Conservation (phyloP, 1,140 invertebrate genomes). For the Adelges cooleyi region DNA sequence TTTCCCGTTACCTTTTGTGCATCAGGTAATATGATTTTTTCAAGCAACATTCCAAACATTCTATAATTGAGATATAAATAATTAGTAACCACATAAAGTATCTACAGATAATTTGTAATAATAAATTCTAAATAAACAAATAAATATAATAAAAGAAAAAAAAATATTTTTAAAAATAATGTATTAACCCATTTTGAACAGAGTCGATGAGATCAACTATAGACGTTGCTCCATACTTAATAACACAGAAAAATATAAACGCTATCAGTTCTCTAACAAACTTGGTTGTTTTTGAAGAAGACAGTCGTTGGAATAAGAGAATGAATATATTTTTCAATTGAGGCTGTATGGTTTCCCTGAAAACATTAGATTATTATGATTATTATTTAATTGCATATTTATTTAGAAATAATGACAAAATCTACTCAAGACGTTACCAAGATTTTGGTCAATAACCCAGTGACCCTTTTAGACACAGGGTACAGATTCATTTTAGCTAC, state of each 20-base stretch:
- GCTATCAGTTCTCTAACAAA: slow-evolving; percentile 78
- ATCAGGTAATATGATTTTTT: slow-evolving; percentile 74
- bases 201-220: slow-evolving; percentile 70
- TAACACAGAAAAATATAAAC: slow-evolving; percentile 75
- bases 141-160: too few relatives aligned
- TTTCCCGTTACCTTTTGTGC: slow-evolving; percentile 71
- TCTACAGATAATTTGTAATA: background rate
- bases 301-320: slow-evolving; percentile 80
- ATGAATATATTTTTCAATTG: slow-evolving; percentile 83
- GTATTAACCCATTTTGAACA: slow-evolving; percentile 68
- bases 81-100: background rate
- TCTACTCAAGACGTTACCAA: too few relatives aligned
- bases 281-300: slow-evolving; percentile 87
- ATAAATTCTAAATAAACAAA: background rate
- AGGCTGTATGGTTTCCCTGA: slow-evolving; percentile 51
- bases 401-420: background rate
- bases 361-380: slow-evolving; percentile 35
- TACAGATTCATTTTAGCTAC: too few relatives aligned
- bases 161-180: background rate
- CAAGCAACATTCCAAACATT: slow-evolving; percentile 90
- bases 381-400: background rate
- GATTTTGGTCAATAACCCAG: too few relatives aligned
- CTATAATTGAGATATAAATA: slow-evolving; percentile 30
- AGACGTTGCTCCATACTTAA: slow-evolving; percentile 58
- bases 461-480: too few relatives aligned